Conservation (phyloP, 2,113 vertebrate genomes). For the Corythornis madagascariensis region DNA sequence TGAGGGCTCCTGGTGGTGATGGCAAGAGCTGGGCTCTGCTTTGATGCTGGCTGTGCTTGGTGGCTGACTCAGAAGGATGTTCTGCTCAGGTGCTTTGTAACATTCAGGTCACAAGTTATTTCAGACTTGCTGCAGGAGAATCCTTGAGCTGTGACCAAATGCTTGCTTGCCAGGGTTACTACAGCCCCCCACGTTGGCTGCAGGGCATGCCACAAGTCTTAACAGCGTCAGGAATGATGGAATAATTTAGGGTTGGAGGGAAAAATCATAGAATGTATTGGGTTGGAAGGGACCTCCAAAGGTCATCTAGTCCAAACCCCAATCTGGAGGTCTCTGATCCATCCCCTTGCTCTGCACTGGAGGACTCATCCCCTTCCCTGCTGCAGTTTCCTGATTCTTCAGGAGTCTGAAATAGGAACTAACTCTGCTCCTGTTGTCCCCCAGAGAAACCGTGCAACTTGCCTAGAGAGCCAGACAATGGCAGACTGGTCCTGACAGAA, state of each 20-base stretch:
- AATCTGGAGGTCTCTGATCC: neutral
- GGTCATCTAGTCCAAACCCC: too few relatives aligned
- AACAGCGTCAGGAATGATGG: accelerated
- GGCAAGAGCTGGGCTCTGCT: neutral
- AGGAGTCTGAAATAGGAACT: neutral
- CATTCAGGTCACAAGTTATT: neutral
- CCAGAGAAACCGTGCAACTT: neutral
- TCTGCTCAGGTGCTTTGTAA: neutral
- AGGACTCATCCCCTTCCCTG: neutral
- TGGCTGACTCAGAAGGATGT: neutral
- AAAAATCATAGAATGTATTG: too few relatives aligned
- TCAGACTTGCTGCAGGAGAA: neutral
- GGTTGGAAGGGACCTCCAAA: too few relatives aligned
- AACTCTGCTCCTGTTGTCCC: neutral
- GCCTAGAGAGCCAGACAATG: neutral
- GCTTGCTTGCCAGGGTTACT: neutral
- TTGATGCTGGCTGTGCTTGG: neutral
- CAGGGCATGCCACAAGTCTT: accelerated
- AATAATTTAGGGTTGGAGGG: neutral
- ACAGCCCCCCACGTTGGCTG: neutral
- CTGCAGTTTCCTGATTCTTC: neutral
- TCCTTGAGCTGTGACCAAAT: neutral
- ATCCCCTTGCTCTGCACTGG: neutral
- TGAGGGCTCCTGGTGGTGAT: neutral
- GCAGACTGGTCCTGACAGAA: accelerated